phyloP scores from a whole-genome alignment of 2,888 invertebrate species.

The Pachycephus smyrnensis region DNA sequence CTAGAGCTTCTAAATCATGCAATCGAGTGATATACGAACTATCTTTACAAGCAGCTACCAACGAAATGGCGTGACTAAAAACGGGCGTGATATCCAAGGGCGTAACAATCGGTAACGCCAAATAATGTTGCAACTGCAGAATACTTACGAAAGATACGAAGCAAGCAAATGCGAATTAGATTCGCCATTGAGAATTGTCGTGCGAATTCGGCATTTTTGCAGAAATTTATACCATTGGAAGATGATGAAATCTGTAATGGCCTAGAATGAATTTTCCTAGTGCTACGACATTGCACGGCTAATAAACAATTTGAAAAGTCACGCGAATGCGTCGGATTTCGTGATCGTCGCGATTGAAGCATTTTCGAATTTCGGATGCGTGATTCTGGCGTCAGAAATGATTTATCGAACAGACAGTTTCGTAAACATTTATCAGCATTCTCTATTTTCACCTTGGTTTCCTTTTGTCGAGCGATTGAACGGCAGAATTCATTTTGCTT shows the following conservation, averaged over 20 bases:
- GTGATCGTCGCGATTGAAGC: neutral
- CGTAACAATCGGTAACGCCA: neutral
- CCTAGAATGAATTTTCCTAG: neutral
- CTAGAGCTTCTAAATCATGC: neutral
- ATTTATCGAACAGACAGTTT: neutral
- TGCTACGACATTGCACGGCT: neutral
- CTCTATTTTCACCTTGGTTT: neutral
- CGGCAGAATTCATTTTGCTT: neutral
- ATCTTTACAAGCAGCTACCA: neutral
- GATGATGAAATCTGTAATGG: neutral
- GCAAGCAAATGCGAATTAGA: neutral
- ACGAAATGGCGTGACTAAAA: neutral
- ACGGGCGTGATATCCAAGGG: neutral
- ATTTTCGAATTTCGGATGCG: neutral
- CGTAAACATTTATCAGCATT: neutral
- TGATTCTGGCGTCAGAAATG: neutral
- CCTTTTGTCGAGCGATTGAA: neutral
- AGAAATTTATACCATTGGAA: neutral
- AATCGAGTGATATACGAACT: neutral
- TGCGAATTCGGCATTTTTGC: neutral
- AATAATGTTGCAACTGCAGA: neutral
- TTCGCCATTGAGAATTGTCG: neutral
- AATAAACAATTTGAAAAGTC: neutral
- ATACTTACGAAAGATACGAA: neutral
- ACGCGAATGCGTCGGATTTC: neutral